These are phyloP conservation scores for Bellardia pandia DNA, from an alignment of 2,888 invertebrate genomes.

Conservation along the genomic window DNA sequence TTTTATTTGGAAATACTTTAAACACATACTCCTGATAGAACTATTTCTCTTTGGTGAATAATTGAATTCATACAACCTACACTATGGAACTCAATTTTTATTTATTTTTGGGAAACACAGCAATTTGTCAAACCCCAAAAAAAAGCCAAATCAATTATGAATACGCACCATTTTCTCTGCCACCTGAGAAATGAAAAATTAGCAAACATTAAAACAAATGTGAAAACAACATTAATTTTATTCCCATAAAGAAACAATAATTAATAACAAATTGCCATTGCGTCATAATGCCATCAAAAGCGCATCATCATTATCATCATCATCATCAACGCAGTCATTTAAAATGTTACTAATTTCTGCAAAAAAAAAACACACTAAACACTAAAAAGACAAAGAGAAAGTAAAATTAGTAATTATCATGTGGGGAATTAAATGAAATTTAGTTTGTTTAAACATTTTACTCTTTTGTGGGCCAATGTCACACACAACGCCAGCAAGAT, in stretches of 20 bases:
- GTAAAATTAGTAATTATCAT: constrained; percentile 37
- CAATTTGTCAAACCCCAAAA: too few relatives aligned
- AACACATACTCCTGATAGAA: too few relatives aligned
- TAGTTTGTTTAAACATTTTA: neutral
- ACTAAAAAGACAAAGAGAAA: constrained; percentile 24
- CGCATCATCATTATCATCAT: constrained; percentile 19
- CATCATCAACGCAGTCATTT: constrained; percentile 15
- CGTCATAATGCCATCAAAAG: constrained; percentile 42
- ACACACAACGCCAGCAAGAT: neutral
- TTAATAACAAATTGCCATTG: constrained; percentile 37
- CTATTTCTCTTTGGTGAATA: too few relatives aligned
- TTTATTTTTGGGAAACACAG: too few relatives aligned
- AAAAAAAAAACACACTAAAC: neutral
- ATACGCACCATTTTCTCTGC: neutral
- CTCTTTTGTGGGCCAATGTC: constrained; percentile 21
- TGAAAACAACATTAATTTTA: constrained; percentile 17
- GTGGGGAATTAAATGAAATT: constrained; percentile 31
- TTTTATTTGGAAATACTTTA: too few relatives aligned
- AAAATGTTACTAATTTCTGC: constrained; percentile 14
- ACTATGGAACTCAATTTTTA: too few relatives aligned
- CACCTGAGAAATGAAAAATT: neutral
- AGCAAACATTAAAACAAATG: neutral
- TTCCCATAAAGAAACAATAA: neutral
- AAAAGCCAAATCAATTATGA: too few relatives aligned
- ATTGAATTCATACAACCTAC: too few relatives aligned